Percentiles rank a stretch among this genome's conserved stretches.
phyloP scores from a whole-genome alignment of 2,113 vertebrate species.

The Odocoileus virginianus region DNA sequence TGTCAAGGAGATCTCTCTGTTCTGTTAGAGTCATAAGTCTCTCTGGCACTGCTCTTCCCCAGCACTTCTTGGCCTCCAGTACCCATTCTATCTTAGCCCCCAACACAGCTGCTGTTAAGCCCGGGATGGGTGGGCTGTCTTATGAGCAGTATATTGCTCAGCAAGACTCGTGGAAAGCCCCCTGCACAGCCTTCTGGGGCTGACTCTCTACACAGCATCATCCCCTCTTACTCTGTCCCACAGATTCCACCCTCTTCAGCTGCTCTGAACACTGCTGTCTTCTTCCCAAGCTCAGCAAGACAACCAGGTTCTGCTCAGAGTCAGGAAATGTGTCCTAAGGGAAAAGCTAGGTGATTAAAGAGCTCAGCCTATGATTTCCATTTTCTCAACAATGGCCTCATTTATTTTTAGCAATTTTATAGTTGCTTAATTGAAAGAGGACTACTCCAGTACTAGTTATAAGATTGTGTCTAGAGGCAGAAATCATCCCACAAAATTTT shows the following conservation, averaged over 20 bases:
- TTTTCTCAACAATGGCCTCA: background rate
- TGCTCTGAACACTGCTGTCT: background rate
- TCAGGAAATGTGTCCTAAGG: background rate
- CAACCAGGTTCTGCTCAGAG: background rate
- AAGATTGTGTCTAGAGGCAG: conserved; percentile 17
- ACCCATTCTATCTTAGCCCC: background rate
- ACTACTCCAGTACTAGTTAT: background rate
- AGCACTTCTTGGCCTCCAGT: background rate
- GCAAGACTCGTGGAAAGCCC: background rate
- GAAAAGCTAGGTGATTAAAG: background rate
- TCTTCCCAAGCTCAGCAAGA: background rate
- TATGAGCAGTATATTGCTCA: fast-evolving
- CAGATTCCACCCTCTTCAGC: background rate
- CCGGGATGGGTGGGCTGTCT: fast-evolving
- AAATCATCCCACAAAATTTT: background rate
- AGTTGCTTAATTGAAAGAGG: background rate
- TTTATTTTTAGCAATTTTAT: background rate
- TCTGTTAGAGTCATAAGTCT: background rate
- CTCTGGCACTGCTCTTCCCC: background rate
- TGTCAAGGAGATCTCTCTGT: background rate
- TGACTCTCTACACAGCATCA: too few species aligned
- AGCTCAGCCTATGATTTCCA: background rate
- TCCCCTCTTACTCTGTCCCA: background rate
- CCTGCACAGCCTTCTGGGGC: background rate
- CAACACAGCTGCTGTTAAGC: background rate